Base-by-base conservation (phyloP, 2,797 vertebrate species). In the Phrynocephalus guinanensis region DNA sequence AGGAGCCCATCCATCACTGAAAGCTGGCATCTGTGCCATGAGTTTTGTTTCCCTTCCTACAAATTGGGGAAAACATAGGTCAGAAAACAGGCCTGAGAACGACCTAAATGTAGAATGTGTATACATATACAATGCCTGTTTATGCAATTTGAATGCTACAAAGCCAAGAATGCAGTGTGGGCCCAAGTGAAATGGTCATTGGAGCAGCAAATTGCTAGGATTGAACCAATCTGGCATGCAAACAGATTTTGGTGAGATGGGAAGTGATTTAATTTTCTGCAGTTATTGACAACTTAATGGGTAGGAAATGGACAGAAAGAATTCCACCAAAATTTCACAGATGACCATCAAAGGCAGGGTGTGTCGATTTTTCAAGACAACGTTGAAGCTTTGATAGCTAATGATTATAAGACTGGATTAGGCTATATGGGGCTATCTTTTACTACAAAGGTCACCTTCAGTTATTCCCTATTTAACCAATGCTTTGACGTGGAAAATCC, bases 381-480 rank as follows among this genome's bases (percentile, higher is more conserved):
- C 88, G 90, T 80, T 77, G 4, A 38, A 84, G 88, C 38, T n/a
- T 60, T 90, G 87, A 88, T 88, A 88, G 33, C 38, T 18, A 24
- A 75, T 81, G 73, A 82, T 73, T 66, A 10, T 30, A 75, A 1
- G 52, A 75, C 16, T 68, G 10, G 18, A n/a, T 71, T n/a, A 28
- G 3, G 3, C 22, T 83, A 78, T 56, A 15, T 83, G 68, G 48
- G 44, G 0, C 87, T 89, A 30, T 22, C 20, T 33, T 90, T 91
- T 90, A 80, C 73, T 92, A 88, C 9, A 92, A 93, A 92, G 11
- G 20, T 60, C 78, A 89, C 38, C 44, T 79, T 90, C 81, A 84
- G 67, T 81, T 89, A 83, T 72, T 73, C 24, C 30, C 30, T 44
- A 70, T 89, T 93, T 88, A 30, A 88, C 24, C 10, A 38, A 91